These are phyloP conservation scores for Fringilla coelebs DNA, from an alignment of 2,797 vertebrate species.

Conservation along the genomic window DNA sequence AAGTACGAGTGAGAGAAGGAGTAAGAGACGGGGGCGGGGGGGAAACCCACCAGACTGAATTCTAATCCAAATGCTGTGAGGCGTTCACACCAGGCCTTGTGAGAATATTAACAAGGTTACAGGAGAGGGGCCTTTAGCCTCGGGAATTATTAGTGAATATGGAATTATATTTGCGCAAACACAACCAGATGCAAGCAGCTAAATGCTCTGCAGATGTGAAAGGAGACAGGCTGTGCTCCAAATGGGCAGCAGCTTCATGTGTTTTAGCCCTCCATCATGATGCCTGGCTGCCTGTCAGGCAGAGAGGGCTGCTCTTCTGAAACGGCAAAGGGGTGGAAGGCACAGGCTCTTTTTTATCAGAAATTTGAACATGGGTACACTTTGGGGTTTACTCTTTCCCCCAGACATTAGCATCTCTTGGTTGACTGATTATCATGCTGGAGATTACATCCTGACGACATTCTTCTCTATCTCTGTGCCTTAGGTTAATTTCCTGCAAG, in stretches of 20 bases:
- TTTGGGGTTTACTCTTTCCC: not conserved
- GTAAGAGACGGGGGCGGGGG: conserved; percentile 47
- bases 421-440: not conserved
- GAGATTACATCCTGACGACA: not conserved
- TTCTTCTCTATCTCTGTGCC: not conserved
- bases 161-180: conserved; percentile 95
- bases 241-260: conserved; percentile 74
- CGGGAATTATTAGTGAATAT: conserved; percentile 96
- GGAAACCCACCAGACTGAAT: conserved; percentile 74
- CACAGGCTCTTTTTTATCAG: not conserved
- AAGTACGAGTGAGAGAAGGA: conserved; percentile 68
- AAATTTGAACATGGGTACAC: not conserved
- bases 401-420: not conserved
- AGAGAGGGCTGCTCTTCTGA: conserved; percentile 42
- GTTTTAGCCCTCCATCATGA: conserved; percentile 50
- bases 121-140: conserved; percentile 83
- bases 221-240: conserved; percentile 70
- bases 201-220: conserved; percentile 92
- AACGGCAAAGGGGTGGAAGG: not conserved
- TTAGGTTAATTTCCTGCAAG: not conserved
- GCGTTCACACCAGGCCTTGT: conserved; percentile 81
- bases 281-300: conserved; percentile 21
- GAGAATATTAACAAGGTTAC: conserved; percentile 86
- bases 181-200: conserved; percentile 93
- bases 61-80: conserved; percentile 81